These are phyloP conservation scores for Phoeniculus purpureus DNA, from an alignment of 2,797 vertebrate species.

Conservation along the genomic window DNA sequence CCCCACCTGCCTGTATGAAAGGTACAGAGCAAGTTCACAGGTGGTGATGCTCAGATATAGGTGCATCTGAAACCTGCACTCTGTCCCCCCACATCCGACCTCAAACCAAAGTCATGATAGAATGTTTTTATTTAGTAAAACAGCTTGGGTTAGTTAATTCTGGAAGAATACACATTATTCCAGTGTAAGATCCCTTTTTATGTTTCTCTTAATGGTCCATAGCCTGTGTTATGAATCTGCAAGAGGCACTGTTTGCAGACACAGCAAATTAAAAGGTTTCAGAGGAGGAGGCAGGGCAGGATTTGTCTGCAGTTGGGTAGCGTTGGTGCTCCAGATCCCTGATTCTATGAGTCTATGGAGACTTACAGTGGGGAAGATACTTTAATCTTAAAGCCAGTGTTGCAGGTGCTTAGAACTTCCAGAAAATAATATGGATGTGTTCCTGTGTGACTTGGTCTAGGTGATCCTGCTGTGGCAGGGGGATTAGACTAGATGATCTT, in stretches of 20 bases:
- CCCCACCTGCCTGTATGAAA: neutral
- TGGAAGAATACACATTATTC: neutral
- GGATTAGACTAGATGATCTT: too few species aligned
- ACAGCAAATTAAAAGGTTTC: neutral
- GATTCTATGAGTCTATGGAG: too few species aligned
- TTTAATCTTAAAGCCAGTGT: too few species aligned
- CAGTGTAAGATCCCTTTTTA: neutral
- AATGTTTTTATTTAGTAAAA: slow-evolving; percentile 13
- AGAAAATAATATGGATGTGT: too few species aligned
- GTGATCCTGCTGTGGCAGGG: too few species aligned
- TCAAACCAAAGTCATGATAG: neutral
- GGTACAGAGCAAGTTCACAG: slow-evolving; percentile 1
- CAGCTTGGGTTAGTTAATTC: slow-evolving; percentile 9
- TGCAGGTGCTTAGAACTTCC: too few species aligned
- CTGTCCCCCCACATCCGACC: neutral
- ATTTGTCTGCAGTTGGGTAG: neutral
- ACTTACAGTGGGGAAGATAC: too few species aligned
- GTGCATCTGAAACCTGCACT: slow-evolving; percentile 3
- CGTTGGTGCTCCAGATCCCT: too few species aligned
- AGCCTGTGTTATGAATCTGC: neutral
- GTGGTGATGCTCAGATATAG: neutral
- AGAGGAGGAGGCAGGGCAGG: neutral
- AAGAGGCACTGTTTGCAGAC: neutral
- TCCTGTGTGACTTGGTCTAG: too few species aligned
- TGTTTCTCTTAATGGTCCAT: neutral